Conservation (phyloP, 2,113 vertebrate genomes). For the Lagopus muta region DNA sequence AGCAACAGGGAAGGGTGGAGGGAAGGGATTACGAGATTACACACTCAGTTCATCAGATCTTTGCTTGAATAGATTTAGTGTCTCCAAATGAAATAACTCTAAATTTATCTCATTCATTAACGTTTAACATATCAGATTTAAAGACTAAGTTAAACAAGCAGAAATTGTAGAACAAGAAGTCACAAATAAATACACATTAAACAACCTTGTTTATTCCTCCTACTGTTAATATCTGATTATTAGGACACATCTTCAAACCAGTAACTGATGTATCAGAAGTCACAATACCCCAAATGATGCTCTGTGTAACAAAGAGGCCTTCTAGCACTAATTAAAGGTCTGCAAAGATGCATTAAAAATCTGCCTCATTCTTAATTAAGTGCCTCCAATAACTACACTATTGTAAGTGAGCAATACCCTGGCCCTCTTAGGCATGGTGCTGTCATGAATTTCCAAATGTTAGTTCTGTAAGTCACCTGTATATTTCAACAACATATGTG, state of each 20-base stretch:
- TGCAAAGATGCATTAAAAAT: background rate
- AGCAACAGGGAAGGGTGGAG: slow-evolving; percentile 4
- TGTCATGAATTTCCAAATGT: background rate
- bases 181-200: background rate
- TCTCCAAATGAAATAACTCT: background rate
- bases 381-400: background rate
- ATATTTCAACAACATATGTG: background rate
- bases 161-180: background rate
- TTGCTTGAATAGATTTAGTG: slow-evolving; percentile 5
- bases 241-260: background rate
- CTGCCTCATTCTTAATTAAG: background rate
- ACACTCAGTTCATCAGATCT: background rate
- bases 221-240: background rate
- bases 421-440: background rate
- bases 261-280: background rate
- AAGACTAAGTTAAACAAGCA: background rate
- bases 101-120: background rate
- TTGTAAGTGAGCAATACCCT: background rate
- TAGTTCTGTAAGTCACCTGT: background rate
- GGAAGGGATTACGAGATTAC: background rate
- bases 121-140: background rate
- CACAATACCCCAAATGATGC: background rate
- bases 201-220: background rate
- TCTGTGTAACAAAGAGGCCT: background rate
- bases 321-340: background rate